Percentiles rank a stretch among this genome's conserved stretches.
Evolutionary conservation across 2,113 vertebrate species (phyloP).

Genomic region (Semicossyphus pulcher): DNA sequence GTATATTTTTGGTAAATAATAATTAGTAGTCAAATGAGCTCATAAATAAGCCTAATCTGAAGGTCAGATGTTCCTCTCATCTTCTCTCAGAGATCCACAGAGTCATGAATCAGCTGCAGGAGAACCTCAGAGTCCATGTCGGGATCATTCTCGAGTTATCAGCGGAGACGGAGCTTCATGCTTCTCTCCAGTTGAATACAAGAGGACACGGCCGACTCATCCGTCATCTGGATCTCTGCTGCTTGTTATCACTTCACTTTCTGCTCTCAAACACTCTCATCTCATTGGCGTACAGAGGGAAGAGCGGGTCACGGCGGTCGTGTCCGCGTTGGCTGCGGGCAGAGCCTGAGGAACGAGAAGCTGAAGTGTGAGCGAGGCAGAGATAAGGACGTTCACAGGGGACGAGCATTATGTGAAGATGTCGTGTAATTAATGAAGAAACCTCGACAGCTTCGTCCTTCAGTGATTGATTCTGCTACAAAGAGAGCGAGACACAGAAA

Average conservation of each 20-base stretch:
- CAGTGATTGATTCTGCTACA: neutral
- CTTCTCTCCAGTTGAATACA: neutral
- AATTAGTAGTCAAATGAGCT: too few relatives aligned
- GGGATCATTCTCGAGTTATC: neutral
- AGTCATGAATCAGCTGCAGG: neutral
- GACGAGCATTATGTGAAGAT: neutral
- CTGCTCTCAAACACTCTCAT: neutral
- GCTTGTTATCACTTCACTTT: conserved; percentile 1
- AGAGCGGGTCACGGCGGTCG: neutral
- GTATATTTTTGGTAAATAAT: too few relatives aligned
- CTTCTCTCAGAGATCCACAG: neutral
- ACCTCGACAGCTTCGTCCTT: neutral
- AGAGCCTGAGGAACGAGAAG: neutral
- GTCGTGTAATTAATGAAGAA: neutral
- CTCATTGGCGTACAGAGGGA: neutral
- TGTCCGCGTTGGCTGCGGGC: neutral
- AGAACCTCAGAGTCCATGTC: neutral
- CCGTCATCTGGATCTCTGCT: conserved; percentile 1
- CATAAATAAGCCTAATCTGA: too few relatives aligned
- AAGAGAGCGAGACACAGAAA: neutral
- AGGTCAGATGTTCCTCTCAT: too few relatives aligned
- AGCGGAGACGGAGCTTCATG: too few relatives aligned
- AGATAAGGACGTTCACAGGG: conserved; percentile 26
- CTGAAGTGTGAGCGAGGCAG: neutral
- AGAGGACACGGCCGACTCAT: neutral